phyloP scores from a whole-genome alignment of 1,140 invertebrate genomes.

The Dreissena rostriformis region DNA sequence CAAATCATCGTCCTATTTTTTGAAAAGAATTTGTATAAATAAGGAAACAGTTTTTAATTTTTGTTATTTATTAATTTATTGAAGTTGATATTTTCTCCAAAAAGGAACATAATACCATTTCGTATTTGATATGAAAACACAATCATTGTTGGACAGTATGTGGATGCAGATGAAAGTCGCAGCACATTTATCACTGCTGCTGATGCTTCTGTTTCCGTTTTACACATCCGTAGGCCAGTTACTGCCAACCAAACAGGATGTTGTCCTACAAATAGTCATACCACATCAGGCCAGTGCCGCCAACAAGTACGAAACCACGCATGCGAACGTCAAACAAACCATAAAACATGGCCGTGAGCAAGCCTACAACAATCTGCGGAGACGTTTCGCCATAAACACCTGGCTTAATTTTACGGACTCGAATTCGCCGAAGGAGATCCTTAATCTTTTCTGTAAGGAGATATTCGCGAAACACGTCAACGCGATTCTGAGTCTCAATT shows the following conservation, averaged over 20 bases:
- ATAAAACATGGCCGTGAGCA: constrained; percentile 43
- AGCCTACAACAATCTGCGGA: constrained; percentile 22
- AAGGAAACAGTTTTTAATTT: neutral
- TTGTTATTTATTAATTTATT: neutral
- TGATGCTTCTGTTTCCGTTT: neutral
- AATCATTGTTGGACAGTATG: neutral
- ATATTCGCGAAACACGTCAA: constrained; percentile 48
- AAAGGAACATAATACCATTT: neutral
- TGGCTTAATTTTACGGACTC: constrained; percentile 45
- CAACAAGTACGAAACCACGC: constrained; percentile 13
- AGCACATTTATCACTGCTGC: neutral
- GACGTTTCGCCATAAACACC: constrained; percentile 22
- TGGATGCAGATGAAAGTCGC: neutral
- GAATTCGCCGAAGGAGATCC: constrained; percentile 38
- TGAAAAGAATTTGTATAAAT: no score
- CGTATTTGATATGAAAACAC: neutral
- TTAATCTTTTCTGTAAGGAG: constrained; percentile 43
- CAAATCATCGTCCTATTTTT: no score
- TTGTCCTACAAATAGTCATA: constrained; percentile 42
- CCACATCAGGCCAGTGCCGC: constrained; percentile 14
- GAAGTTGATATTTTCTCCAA: neutral
- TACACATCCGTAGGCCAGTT: neutral
- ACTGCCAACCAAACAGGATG: constrained; percentile 1
- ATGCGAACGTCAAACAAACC: constrained; percentile 3
- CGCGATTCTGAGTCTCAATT: constrained; percentile 39